Evolutionary conservation across 2,113 vertebrate genomes (phyloP).

Genomic region (Cygnus atratus): DNA sequence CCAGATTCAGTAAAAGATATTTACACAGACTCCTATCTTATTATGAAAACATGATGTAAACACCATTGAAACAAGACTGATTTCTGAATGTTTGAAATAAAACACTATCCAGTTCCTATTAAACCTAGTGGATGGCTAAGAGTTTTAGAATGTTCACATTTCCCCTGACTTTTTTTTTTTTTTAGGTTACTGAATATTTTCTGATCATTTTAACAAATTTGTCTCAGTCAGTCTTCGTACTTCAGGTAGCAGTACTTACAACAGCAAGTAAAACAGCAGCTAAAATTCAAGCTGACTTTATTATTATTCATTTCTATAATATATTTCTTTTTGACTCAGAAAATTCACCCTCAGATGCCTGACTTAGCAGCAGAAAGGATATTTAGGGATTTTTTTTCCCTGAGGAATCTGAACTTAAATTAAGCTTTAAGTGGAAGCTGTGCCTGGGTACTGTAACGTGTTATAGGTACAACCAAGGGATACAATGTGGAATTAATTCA

Average conservation of each 20-base stretch:
- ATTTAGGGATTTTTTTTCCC: not conserved
- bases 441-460: not conserved
- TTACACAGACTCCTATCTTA: not conserved
- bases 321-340: not conserved
- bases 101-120: not conserved
- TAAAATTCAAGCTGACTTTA: not conserved
- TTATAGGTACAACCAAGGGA: not conserved
- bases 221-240: not conserved
- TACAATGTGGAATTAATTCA: not conserved
- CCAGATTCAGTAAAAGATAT: not conserved
- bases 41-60: not conserved
- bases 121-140: not conserved
- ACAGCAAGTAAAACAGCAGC: not conserved
- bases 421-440: not conserved
- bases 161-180: not conserved
- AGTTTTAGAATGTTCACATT: not conserved
- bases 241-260: not conserved
- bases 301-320: not conserved
- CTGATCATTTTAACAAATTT: not conserved
- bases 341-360: not conserved
- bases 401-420: not conserved
- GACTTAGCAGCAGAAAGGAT: not conserved
- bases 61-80: accelerated
- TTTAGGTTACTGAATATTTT: not conserved
- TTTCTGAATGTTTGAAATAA: not conserved